Percentiles rank a stretch among this genome's conserved stretches.
Conservation (phyloP, 2,113 vertebrate genomes). For the Calonectris borealis region DNA sequence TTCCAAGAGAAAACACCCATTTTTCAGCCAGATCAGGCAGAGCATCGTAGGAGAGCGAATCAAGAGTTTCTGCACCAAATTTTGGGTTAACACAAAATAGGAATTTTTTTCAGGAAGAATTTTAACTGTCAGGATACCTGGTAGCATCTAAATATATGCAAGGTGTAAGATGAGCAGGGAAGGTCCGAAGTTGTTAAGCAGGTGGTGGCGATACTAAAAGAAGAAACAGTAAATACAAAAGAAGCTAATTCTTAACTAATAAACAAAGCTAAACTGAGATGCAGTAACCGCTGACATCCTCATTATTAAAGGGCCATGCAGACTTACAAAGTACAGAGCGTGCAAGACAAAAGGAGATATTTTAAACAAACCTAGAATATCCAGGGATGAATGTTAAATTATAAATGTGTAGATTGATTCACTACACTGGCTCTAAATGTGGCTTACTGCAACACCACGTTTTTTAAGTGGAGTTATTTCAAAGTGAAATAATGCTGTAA, state of each 20-base stretch:
- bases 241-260: neutral
- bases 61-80: neutral
- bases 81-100: neutral
- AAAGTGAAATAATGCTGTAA: neutral
- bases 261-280: neutral
- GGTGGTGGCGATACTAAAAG: neutral
- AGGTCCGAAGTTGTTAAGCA: neutral
- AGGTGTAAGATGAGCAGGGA: neutral
- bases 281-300: neutral
- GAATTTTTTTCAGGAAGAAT: neutral
- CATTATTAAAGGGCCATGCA: neutral
- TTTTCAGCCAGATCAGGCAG: neutral
- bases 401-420: neutral
- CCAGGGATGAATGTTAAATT: neutral
- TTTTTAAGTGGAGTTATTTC: neutral
- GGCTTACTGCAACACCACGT: fast-evolving
- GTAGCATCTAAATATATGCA: neutral
- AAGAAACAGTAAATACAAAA: neutral
- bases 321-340: neutral
- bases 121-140: neutral
- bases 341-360: neutral
- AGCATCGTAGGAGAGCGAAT: neutral
- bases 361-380: neutral
- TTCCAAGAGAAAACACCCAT: neutral
- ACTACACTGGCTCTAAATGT: neutral